Evolutionary conservation across 2,888 invertebrate species (phyloP), one percentile per base, ranked within the genome.

Genomic region (Mimas tiliae): DNA sequence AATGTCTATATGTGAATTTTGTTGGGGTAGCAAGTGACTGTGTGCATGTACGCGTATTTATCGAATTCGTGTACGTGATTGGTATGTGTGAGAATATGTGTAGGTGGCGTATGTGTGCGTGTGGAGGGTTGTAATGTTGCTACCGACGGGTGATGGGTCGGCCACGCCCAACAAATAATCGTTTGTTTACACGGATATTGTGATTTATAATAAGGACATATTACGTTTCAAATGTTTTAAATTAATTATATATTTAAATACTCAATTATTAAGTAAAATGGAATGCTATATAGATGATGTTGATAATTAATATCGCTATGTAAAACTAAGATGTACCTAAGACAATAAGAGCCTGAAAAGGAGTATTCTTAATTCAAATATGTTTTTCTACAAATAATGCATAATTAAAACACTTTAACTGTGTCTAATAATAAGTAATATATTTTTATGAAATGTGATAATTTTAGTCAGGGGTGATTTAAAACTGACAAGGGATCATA

Each of bases 161-260:
- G 83, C 88, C 89, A 85, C 91, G 91, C 92, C 91, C 87, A 85
- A 76, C 68, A 80, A 81, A 87, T 91, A 84, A 87, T 85, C 81
- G 84, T 84, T 85, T 85, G 84, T 84, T 86, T 83, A 83, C 81
- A 83, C 53, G 53, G 33, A 53, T 58, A 58, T 47, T 65, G 47
- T 27, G 48, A 16, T 48, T 58, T 34, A 58, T 47, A 58, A 19
- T 58, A 58, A 19, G 11, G 58, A 21, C 19, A 42, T 58, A 58
- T 58, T 58, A 42, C 38, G 16, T 38, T 42, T 16, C 11, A 58
- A 38, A 6, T 38, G n/a, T 38, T 38, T 55, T 34, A 55, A 16
- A 34, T 12, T 9, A 19, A 19, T 19, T 58, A 7, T 19, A 38
- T 58, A 38, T 14, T 11, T 12, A 12, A 9, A 42, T 19, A 34